Base-by-base conservation (phyloP, 1,140 invertebrate genomes). In the Pseudomyrmex concolor region DNA sequence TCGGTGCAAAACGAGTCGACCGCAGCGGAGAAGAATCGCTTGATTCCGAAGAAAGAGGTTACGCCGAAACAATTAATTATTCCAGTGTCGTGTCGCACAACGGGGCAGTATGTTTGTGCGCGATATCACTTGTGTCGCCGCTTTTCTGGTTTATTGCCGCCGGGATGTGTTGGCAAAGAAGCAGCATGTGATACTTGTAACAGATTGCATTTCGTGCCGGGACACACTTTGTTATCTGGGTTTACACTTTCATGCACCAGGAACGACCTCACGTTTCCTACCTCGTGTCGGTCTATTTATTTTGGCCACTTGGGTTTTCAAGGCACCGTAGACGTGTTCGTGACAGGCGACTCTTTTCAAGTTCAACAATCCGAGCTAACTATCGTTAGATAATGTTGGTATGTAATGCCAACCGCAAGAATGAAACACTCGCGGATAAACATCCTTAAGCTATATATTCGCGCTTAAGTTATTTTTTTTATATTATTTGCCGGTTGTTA, bases 231-330 rank as follows among this genome's bases (percentile, higher is more conserved):
- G 87, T 89, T 89, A 89, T 85, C 87, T 59, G 74, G 84, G 86
- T 89, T 89, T 89, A 89, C 87, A 89, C 87, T 89, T 89, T 89
- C 87, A 89, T 88, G 87, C 87, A 86, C 86, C 84, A 83, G 84
- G 73, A 88, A 88, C 87, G 87, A 88, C 80, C 86, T 88, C 86
- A 86, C 84, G 86, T 87, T 87, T 82, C 86, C 86, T 86, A 73
- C 64, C 72, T 70, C 71, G 54, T 72, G 86, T 82, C 85, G 82
- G 81, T 87, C 86, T 87, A 88, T 88, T 88, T 88, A 88, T 88
- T 88, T 88, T 85, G 77, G 83, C 86, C 86, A 88, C 86, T 88
- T 88, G 86, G 77, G 71, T 82, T 87, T 77, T 85, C 86, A 87
- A 87, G 86, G 66, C 50, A 83, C 83, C 76, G 86, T 88, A 83